A percentile compares a stretch with the other conserved stretches of the same genome.
Conservation (phyloP, 1,140 invertebrate species). For the Micrasema longulum region DNA sequence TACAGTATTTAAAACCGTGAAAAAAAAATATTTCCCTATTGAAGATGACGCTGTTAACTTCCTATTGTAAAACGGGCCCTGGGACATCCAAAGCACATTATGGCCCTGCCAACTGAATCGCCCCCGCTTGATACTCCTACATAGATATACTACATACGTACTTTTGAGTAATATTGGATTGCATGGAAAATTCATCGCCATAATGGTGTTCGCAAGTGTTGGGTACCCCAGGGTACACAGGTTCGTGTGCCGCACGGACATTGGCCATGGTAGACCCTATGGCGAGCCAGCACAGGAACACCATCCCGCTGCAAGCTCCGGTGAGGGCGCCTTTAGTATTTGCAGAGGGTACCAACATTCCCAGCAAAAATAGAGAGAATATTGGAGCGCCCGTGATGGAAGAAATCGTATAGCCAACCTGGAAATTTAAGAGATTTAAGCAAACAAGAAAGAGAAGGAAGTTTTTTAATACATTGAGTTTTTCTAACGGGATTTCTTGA, state of each 20-base stretch:
- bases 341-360: conserved; percentile 78
- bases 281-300: conserved; percentile 79
- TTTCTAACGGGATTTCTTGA: too few relatives aligned
- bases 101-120: too few relatives aligned
- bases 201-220: conserved; percentile 24
- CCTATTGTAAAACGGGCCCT: too few relatives aligned
- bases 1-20: too few relatives aligned
- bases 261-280: conserved; percentile 33
- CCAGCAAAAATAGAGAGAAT: conserved; percentile 80
- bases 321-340: conserved; percentile 80
- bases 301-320: conserved; percentile 76
- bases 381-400: conserved; percentile 79
- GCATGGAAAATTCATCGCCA: background rate
- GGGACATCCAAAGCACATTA: too few relatives aligned
- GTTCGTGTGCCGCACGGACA: conserved; percentile 7
- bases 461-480: too few relatives aligned
- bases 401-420: conserved; percentile 68
- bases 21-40: too few relatives aligned
- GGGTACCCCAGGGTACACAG: conserved; percentile 37
- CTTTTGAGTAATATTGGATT: conserved; percentile 9
- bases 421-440: conserved; percentile 26
- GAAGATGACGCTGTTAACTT: too few relatives aligned
- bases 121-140: too few relatives aligned
- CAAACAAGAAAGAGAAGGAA: background rate
- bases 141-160: too few relatives aligned